Percentiles rank a stretch among this genome's conserved stretches.
Evolutionary conservation across 2,113 vertebrate species (phyloP).

Genomic region (Seriola rivoliana): DNA sequence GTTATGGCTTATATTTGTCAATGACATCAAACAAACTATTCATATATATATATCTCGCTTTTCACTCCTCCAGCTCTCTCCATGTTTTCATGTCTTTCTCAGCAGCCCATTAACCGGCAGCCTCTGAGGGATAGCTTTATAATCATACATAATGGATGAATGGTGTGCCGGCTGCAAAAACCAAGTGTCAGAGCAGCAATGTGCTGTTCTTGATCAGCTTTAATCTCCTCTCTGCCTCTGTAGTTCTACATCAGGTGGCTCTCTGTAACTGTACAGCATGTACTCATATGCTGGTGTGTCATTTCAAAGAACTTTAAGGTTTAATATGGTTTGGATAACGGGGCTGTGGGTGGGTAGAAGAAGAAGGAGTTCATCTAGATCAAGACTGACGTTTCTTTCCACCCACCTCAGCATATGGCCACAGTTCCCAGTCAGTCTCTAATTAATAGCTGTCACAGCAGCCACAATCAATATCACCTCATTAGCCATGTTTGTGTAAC

Average conservation of each 20-base stretch:
- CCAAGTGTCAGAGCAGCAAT: conserved; percentile 68
- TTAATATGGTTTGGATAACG: background rate
- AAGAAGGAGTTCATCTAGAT: conserved; percentile 45
- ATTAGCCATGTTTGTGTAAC: conserved; percentile 78
- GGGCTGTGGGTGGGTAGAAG: conserved; percentile 11
- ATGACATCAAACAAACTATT: conserved; percentile 5
- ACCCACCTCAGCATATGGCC: conserved; percentile 64
- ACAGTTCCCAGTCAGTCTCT: conserved; percentile 68
- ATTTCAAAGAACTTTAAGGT: background rate
- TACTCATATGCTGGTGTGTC: background rate
- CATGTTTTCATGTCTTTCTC: conserved; percentile 41
- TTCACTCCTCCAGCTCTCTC: conserved; percentile 14
- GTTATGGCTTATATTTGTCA: background rate
- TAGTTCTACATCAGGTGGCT: background rate
- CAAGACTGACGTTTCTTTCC: conserved; percentile 54
- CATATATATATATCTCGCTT: background rate
- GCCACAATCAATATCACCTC: conserved; percentile 82
- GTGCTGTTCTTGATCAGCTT: conserved; percentile 64
- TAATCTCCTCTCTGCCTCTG: conserved; percentile 48
- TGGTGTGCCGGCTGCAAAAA: conserved; percentile 68
- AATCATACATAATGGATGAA: conserved; percentile 84
- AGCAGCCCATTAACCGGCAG: conserved; percentile 76
- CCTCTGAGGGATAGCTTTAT: conserved; percentile 80
- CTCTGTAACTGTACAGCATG: background rate
- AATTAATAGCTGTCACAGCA: conserved; percentile 83